Evolutionary conservation across 2,113 vertebrate genomes (phyloP).

Genomic region (Craseonycteris thonglongyai): DNA sequence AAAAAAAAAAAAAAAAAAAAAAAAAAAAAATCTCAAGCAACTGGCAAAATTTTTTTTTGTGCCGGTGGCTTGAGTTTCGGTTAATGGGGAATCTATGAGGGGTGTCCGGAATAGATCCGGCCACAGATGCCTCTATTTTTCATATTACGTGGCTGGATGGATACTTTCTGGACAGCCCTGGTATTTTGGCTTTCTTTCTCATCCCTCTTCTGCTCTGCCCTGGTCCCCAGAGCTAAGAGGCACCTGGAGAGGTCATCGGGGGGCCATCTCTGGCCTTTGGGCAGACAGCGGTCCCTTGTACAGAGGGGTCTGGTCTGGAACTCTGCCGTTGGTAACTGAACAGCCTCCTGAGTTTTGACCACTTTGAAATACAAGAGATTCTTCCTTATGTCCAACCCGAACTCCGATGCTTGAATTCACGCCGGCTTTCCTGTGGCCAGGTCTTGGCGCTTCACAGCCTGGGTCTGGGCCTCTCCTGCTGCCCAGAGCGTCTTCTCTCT

Average conservation of each 20-base stretch:
- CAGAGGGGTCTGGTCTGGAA: background rate
- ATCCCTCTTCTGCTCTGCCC: background rate
- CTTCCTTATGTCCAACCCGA: background rate
- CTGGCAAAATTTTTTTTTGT: too few species aligned
- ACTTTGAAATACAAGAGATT: background rate
- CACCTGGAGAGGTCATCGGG: accelerated
- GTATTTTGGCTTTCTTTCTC: accelerated
- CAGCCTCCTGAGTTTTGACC: background rate
- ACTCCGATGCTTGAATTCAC: background rate
- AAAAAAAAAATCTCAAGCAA: too few species aligned
- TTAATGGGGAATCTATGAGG: too few species aligned
- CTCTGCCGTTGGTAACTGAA: accelerated
- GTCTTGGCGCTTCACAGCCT: accelerated
- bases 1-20: too few species aligned
- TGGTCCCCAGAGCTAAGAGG: background rate
- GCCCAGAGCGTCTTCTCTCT: background rate
- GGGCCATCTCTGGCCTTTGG: background rate
- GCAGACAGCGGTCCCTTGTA: accelerated
- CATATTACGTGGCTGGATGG: too few species aligned
- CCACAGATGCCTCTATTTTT: too few species aligned
- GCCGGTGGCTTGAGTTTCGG: too few species aligned
- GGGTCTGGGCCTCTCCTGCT: accelerated
- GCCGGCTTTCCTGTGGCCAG: accelerated
- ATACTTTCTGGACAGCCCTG: too few species aligned
- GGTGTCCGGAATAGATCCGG: too few species aligned